Evolutionary conservation across 2,113 vertebrate species (phyloP), one percentile per base, ranked within the genome.

Genomic region (Chionis minor): DNA sequence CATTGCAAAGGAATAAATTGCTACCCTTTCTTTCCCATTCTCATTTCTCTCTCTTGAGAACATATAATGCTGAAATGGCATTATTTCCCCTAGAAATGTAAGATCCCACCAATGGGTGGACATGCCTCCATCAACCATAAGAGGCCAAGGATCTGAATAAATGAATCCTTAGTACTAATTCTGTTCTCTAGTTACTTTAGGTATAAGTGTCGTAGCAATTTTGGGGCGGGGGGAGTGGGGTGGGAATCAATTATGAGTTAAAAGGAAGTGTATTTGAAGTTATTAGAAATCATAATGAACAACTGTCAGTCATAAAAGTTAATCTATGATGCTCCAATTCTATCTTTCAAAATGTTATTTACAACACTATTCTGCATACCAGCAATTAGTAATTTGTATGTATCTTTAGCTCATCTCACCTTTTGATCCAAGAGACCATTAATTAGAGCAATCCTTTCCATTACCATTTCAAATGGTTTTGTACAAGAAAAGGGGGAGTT

Each of bases 401-500:
- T 38, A 75, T 79, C 61, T 73, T 77, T 70, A 86, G 32, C 61
- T 86, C 7, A 0, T 65, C 52, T 87, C 49, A 81, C 72, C 52
- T 91, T 91, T 88, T 81, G 72, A 88, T 90, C 59, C n/a, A 47
- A 74, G 10, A 83, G 18, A 33, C 67, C 55, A 55, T 55, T 83
- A 81, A 94, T 62, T 70, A 67, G 40, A 78, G n/a, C 2, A 47
- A 44, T 42, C 55, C 6, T 77, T 92, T 51, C 47, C 42, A 88
- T 93, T 88, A 86, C 24, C 42, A 71, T 86, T 95, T 95, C 69
- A 85, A 88, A 92, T 28, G 16, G 19, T 7, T 90, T 88, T 82
- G 54, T 23, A 42, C 3, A 42, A 62, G 44, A 49, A 87, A 87
- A 85, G 16, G 10, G 19, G 63, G 10, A 56, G 72, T 8, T 69